These are phyloP conservation scores for Paelopatides confundens DNA, from an alignment of 53 echinoderm and acorn worm genomes.

Conservation along the genomic window DNA sequence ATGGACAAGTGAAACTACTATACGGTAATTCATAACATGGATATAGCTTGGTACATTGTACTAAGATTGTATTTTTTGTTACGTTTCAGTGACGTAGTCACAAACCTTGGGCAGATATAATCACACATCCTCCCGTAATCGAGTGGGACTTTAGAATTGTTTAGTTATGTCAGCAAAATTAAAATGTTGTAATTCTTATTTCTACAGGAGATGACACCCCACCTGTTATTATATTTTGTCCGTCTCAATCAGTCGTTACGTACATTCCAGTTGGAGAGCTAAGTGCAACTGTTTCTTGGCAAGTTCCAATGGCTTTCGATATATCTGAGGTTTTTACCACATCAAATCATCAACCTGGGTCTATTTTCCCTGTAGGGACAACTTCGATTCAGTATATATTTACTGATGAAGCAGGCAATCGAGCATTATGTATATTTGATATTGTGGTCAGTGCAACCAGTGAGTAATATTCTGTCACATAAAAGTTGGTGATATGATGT, in stretches of 20 bases:
- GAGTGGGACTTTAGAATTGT: too few species aligned
- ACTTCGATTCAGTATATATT: neutral
- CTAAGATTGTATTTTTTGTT: too few species aligned
- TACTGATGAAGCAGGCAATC: constrained; percentile 14
- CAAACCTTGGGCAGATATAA: too few species aligned
- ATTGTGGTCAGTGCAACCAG: constrained; percentile 23
- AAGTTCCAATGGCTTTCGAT: constrained; percentile 23
- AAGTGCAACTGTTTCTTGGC: neutral
- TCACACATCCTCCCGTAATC: too few species aligned
- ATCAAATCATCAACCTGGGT: neutral
- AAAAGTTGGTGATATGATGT: too few species aligned
- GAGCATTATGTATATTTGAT: constrained; percentile 23
- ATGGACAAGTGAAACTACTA: too few species aligned
- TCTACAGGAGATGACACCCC: constrained; percentile 16
- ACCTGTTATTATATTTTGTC: constrained; percentile 15
- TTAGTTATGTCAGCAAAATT: too few species aligned
- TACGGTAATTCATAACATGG: too few species aligned
- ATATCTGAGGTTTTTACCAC: neutral
- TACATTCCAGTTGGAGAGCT: neutral
- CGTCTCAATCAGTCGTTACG: constrained; percentile 2
- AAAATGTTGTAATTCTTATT: neutral
- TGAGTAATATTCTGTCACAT: neutral
- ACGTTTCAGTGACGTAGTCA: too few species aligned
- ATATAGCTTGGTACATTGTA: too few species aligned
- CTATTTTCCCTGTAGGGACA: constrained; percentile 7